A percentile compares a stretch with the other conserved stretches of the same genome.
Conservation (phyloP, 2,113 vertebrate species). For the Orycteropus afer region DNA sequence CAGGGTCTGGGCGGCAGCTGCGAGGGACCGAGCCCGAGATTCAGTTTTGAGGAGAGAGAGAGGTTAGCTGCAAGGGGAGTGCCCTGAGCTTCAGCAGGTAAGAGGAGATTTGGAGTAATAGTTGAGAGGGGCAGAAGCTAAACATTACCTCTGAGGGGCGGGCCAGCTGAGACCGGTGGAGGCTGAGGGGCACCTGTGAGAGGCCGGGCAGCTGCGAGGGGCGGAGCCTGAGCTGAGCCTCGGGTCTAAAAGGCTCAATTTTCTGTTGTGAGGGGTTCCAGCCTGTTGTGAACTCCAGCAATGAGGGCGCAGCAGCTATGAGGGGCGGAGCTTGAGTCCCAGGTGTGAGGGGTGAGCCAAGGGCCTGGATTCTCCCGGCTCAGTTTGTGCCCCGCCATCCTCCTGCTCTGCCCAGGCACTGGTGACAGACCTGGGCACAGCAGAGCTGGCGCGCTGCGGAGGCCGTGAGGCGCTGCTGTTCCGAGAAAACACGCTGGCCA, state of each 20-base stretch:
- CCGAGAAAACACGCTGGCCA: slow-evolving; percentile 96
- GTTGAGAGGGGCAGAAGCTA: neutral
- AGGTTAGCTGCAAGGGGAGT: neutral
- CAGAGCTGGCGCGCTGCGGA: slow-evolving; percentile 92
- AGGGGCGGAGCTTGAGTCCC: neutral
- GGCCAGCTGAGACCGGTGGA: neutral
- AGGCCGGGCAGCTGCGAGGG: neutral
- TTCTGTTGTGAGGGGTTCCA: neutral
- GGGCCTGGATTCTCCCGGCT: fast-evolving
- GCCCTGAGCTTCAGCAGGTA: neutral
- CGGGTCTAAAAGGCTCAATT: neutral
- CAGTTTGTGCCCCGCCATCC: neutral
- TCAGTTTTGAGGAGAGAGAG: too few species aligned
- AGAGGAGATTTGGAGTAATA: neutral
- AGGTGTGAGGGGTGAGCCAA: neutral
- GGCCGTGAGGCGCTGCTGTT: slow-evolving; percentile 94
- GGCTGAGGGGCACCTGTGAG: neutral
- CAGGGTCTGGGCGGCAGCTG: too few species aligned
- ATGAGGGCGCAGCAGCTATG: neutral
- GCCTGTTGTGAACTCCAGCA: neutral
- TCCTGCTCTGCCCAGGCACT: slow-evolving; percentile 88
- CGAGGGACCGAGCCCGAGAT: too few species aligned
- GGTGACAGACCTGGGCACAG: slow-evolving; percentile 91
- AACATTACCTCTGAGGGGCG: neutral
- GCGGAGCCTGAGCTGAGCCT: neutral